phyloP scores from a whole-genome alignment of 2,888 invertebrate species.

The Cantharis flavilabris region DNA sequence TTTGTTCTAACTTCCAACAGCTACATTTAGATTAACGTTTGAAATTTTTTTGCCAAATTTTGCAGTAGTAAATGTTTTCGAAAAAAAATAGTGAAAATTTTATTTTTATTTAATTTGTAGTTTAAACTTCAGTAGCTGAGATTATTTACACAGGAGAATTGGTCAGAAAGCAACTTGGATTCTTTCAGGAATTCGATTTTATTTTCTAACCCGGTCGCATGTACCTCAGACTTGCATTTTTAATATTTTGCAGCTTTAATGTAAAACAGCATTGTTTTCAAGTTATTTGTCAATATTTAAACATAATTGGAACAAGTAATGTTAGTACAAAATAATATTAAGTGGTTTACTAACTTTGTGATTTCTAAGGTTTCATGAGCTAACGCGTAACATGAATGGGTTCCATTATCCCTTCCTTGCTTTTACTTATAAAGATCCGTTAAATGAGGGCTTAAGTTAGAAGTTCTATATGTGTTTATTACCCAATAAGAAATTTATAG shows the following conservation, averaged over 20 bases:
- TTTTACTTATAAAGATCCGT: constrained; percentile 4
- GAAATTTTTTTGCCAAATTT: not conserved
- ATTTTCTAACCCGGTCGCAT: not conserved
- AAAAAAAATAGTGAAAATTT: not conserved
- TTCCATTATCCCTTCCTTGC: constrained; percentile 8
- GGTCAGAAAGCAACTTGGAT: too few relatives aligned
- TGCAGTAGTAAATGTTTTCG: not conserved
- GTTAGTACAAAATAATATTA: constrained; percentile 1
- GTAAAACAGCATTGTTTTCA: not conserved
- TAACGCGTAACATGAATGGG: constrained; percentile 5
- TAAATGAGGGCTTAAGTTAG: not conserved
- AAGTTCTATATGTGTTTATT: constrained; percentile 2
- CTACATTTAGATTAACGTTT: not conserved
- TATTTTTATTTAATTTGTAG: not conserved
- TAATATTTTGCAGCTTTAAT: not conserved
- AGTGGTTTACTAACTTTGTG: constrained; percentile 1
- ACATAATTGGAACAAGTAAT: constrained; percentile 4
- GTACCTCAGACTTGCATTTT: not conserved
- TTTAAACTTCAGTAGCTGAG: not conserved
- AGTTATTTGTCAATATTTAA: constrained; percentile 1
- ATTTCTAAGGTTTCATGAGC: constrained; percentile 5
- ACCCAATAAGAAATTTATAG: not conserved
- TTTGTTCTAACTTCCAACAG: constrained; percentile 2
- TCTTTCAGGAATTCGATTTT: not conserved
- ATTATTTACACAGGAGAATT: not conserved